These are phyloP conservation scores for Sterna hirundo DNA, from an alignment of 2,113 vertebrate genomes.

Conservation along the genomic window DNA sequence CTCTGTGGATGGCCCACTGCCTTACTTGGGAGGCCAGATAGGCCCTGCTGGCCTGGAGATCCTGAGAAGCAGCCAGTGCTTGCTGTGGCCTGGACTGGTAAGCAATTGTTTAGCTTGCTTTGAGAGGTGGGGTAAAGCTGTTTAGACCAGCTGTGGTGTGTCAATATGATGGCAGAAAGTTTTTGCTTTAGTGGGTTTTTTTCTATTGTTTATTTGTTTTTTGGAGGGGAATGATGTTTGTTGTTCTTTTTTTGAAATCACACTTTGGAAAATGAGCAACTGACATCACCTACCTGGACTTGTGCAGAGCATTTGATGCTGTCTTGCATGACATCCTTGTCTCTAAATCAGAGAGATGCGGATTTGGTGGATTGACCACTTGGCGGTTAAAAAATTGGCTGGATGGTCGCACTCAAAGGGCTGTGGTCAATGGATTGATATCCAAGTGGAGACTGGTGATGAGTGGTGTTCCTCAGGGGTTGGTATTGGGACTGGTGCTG, in stretches of 20 bases:
- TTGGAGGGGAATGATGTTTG: not conserved
- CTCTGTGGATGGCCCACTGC: not conserved
- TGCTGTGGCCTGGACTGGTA: not conserved
- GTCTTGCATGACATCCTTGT: no score
- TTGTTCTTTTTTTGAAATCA: not conserved
- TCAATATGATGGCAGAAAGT: not conserved
- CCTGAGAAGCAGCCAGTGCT: not conserved
- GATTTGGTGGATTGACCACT: not conserved
- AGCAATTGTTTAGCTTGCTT: not conserved
- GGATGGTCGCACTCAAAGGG: not conserved
- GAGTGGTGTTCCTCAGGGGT: not conserved
- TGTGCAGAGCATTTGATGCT: not conserved
- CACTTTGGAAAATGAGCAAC: not conserved
- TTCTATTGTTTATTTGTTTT: not conserved
- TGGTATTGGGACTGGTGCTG: not conserved
- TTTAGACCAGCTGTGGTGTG: not conserved
- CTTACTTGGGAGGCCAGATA: not conserved
- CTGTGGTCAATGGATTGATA: not conserved
- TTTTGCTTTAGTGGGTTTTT: not conserved
- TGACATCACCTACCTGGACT: not conserved
- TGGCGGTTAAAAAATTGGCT: not conserved
- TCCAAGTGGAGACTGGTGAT: not conserved
- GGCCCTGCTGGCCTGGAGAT: not conserved
- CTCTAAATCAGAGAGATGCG: not conserved
- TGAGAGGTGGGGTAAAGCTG: not conserved